These are phyloP conservation scores for Cephalopholis sonnerati DNA, from an alignment of 2,113 vertebrate species.

Conservation along the genomic window DNA sequence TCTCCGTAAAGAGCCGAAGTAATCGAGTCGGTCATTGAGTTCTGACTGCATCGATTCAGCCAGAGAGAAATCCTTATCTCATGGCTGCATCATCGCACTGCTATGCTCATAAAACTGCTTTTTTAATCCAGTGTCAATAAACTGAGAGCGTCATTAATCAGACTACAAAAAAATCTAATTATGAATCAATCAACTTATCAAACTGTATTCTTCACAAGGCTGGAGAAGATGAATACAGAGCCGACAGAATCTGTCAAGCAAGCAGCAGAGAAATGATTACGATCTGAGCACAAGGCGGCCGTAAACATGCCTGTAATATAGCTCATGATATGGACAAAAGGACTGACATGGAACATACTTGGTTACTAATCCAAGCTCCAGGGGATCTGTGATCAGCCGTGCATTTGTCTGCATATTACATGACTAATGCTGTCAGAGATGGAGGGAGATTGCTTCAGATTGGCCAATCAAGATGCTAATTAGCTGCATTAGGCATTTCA, in stretches of 20 bases:
- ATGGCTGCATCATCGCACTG: not conserved
- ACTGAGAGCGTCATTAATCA: not conserved
- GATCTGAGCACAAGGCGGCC: not conserved
- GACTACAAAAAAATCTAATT: not conserved
- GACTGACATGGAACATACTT: conserved; percentile 23
- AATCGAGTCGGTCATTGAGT: not conserved
- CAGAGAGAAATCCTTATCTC: not conserved
- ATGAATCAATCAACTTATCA: not conserved
- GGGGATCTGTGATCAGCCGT: conserved; percentile 37
- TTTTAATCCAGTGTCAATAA: not conserved
- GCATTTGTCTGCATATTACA: conserved; percentile 57
- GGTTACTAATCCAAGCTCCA: conserved; percentile 40
- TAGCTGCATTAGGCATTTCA: conserved; percentile 62
- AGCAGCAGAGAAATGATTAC: not conserved
- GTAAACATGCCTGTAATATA: not conserved
- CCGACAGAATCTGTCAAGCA: not conserved
- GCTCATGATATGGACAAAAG: conserved; percentile 12
- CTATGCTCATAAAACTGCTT: not conserved
- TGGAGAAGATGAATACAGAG: not conserved
- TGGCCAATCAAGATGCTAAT: conserved; percentile 66
- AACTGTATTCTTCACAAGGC: not conserved
- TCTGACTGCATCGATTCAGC: conserved; percentile 3
- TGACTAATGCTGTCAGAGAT: conserved; percentile 60
- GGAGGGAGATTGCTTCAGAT: conserved; percentile 55
- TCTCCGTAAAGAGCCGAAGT: not conserved